phyloP scores from a whole-genome alignment of 2,888 invertebrate species.

The Helicoverpa assulta region DNA sequence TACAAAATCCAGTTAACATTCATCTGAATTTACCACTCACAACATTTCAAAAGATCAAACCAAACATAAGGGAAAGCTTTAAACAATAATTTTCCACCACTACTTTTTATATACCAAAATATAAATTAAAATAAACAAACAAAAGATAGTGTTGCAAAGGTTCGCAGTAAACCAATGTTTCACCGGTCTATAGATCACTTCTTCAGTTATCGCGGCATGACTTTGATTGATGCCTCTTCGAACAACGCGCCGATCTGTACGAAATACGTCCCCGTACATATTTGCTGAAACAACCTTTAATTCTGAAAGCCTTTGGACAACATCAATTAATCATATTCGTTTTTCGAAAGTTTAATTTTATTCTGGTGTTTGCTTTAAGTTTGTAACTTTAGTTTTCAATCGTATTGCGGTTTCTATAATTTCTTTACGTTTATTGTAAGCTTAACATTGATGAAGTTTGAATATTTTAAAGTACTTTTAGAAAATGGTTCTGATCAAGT shows the following conservation, averaged over 20 bases:
- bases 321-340: slow-evolving; percentile 33
- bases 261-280: slow-evolving; percentile 55
- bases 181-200: slow-evolving; percentile 70
- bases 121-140: slow-evolving; percentile 20
- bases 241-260: slow-evolving; percentile 65
- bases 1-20: too few relatives aligned
- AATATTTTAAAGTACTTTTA: too few relatives aligned
- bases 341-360: slow-evolving; percentile 11
- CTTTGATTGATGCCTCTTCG: slow-evolving; percentile 76
- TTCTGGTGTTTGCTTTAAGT: slow-evolving; percentile 1
- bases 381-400: neutral
- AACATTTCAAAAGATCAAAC: too few relatives aligned
- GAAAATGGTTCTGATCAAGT: too few relatives aligned
- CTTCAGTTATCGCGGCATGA: slow-evolving; percentile 73
- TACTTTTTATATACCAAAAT: neutral
- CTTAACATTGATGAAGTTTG: too few relatives aligned
- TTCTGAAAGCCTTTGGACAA: slow-evolving; percentile 41
- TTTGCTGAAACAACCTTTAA: slow-evolving; percentile 55
- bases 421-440: neutral
- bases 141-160: slow-evolving; percentile 11
- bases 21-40: too few relatives aligned
- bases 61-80: too few relatives aligned
- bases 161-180: slow-evolving; percentile 34
- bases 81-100: too few relatives aligned
- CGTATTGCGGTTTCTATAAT: neutral